These are phyloP conservation scores for Enteromius treurensis DNA, from an alignment of 2,797 vertebrate species.

Conservation along the genomic window DNA sequence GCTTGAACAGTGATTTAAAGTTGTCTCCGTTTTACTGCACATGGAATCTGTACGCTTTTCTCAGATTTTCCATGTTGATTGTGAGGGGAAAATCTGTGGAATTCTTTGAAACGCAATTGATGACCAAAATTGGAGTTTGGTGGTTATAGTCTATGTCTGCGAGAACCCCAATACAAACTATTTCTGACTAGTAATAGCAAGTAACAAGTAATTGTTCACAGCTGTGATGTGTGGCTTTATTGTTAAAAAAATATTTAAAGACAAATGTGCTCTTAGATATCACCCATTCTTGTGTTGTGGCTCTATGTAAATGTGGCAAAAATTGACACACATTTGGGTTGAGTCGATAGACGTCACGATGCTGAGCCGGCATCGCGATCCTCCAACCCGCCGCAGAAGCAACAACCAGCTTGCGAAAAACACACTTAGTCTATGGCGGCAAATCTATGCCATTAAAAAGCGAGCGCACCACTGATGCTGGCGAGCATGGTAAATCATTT, in stretches of 20 bases:
- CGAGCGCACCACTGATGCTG: no score
- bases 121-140: neutral
- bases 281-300: neutral
- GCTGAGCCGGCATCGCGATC: no score
- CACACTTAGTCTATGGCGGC: no score
- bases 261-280: neutral
- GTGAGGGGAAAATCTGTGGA: neutral
- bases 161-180: neutral
- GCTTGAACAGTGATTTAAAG: constrained; percentile 33
- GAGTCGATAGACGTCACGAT: no score
- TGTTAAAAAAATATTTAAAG: neutral
- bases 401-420: no score
- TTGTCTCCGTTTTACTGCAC: neutral
- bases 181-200: neutral
- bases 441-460: no score
- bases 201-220: neutral
- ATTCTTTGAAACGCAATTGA: neutral
- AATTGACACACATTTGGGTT: no score
- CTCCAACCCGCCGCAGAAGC: no score
- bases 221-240: neutral
- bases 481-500: no score
- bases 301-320: no score
- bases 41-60: neutral
- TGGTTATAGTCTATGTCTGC: neutral
- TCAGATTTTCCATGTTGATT: neutral